Percentiles rank a stretch among this genome's conserved stretches.
Evolutionary conservation across 2,113 vertebrate genomes (phyloP).

Genomic region (Alces alces): DNA sequence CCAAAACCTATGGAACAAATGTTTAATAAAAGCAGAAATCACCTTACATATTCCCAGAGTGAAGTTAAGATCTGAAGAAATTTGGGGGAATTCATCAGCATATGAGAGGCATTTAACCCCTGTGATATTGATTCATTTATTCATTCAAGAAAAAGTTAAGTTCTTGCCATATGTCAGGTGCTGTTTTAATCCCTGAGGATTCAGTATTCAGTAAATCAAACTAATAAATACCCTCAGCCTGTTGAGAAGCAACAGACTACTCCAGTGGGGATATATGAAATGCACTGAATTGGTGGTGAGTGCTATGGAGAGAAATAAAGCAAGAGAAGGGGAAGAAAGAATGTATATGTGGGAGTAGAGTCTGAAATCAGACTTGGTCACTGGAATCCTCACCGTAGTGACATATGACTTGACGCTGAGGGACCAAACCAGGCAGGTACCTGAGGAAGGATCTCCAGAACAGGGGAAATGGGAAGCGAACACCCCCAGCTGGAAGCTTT

Average conservation of each 20-base stretch:
- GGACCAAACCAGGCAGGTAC: not conserved
- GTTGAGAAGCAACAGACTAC: not conserved
- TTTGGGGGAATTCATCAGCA: not conserved
- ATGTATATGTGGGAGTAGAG: accelerated
- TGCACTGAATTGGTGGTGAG: not conserved
- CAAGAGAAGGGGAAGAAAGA: not conserved
- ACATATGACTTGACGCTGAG: not conserved
- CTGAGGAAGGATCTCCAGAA: not conserved
- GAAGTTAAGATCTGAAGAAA: not conserved
- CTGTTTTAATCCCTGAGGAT: not conserved
- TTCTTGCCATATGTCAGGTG: not conserved
- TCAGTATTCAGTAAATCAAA: not conserved
- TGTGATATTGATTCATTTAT: not conserved
- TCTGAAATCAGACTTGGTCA: not conserved
- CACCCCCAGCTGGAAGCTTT: not conserved
- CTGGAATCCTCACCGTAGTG: not conserved
- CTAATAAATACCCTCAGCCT: not conserved
- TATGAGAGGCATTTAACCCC: not conserved
- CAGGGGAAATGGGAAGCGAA: not conserved
- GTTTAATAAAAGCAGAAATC: not conserved
- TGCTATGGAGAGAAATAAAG: not conserved
- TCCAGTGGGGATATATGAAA: too few relatives aligned
- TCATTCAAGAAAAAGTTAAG: not conserved
- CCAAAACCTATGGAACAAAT: not conserved
- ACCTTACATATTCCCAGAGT: not conserved